Evolutionary conservation across 1,140 invertebrate genomes (phyloP).

Genomic region (Aricia agestis): DNA sequence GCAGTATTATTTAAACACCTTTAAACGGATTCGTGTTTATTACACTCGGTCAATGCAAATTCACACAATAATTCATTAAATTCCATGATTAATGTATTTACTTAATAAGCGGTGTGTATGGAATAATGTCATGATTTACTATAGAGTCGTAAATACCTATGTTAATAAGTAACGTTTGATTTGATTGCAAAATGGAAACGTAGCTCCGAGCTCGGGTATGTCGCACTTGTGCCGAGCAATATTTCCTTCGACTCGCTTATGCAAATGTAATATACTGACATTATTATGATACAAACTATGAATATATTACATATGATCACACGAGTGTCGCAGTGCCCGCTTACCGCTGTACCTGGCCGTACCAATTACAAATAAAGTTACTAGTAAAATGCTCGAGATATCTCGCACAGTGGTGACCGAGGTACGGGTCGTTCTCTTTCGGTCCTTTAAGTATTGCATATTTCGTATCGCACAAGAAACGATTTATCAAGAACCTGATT

Average conservation of each 20-base stretch:
- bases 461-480: not conserved
- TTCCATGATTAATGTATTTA: conserved; percentile 16
- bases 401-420: not conserved
- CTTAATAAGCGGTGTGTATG: conserved; percentile 21
- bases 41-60: not conserved
- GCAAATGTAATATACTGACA: conserved; percentile 57
- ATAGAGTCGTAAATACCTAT: conserved; percentile 63
- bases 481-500: not conserved
- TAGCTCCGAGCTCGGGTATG: conserved; percentile 36
- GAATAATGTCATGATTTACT: conserved; percentile 63
- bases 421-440: conserved; percentile 19
- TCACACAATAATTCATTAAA: conserved; percentile 12
- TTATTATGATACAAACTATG: conserved; percentile 35
- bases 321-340: conserved; percentile 32
- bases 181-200: conserved; percentile 71
- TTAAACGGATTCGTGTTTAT: not conserved
- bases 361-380: too few relatives aligned
- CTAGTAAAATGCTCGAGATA: not conserved
- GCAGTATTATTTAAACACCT: not conserved
- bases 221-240: conserved; percentile 46
- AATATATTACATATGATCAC: conserved; percentile 53
- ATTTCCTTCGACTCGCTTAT: conserved; percentile 56
- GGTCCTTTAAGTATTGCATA: not conserved
- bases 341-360: conserved; percentile 23
- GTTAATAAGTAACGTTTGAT: conserved; percentile 62